A percentile compares a stretch with the other conserved stretches of the same genome.
phyloP scores from a whole-genome alignment of 2,888 invertebrate genomes.

The Pherbina coryleti region DNA sequence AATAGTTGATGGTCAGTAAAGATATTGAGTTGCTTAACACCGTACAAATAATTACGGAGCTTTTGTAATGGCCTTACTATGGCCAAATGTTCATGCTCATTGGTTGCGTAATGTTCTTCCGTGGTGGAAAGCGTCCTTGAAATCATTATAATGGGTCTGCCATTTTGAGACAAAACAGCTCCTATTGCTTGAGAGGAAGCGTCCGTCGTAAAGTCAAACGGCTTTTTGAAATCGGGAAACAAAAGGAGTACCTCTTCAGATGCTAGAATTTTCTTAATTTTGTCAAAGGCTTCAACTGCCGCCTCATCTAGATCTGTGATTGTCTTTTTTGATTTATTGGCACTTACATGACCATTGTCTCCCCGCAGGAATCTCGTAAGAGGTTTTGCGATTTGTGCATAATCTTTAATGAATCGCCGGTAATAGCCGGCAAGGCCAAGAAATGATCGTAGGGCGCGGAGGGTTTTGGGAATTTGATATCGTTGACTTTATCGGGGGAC shows the following conservation, averaged over 20 bases:
- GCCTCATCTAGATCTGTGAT: conserved; percentile 36
- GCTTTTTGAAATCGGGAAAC: conserved; percentile 33
- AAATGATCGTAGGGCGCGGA: neutral
- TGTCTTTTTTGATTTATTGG: conserved; percentile 37
- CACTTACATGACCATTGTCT: conserved; percentile 40
- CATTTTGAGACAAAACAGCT: conserved; percentile 43
- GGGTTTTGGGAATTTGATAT: conserved; percentile 36
- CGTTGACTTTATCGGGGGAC: conserved; percentile 37
- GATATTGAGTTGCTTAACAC: conserved; percentile 48
- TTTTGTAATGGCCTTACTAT: conserved; percentile 51
- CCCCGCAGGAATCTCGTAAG: conserved; percentile 40
- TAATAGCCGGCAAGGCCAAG: neutral
- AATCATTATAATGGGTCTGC: conserved; percentile 42
- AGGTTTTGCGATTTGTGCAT: conserved; percentile 33
- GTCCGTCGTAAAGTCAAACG: conserved; percentile 40
- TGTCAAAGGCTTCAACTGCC: conserved; percentile 40
- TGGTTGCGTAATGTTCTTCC: conserved; percentile 46
- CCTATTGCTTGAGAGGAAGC: conserved; percentile 38
- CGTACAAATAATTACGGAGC: conserved; percentile 62
- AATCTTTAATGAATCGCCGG: neutral
- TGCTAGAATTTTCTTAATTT: conserved; percentile 36
- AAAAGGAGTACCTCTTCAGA: conserved; percentile 35
- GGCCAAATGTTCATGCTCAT: neutral
- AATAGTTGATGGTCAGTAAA: conserved; percentile 11
- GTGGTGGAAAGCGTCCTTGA: conserved; percentile 40